Conservation (phyloP, 2,888 invertebrate genomes). For the Drosophila barbarae region DNA sequence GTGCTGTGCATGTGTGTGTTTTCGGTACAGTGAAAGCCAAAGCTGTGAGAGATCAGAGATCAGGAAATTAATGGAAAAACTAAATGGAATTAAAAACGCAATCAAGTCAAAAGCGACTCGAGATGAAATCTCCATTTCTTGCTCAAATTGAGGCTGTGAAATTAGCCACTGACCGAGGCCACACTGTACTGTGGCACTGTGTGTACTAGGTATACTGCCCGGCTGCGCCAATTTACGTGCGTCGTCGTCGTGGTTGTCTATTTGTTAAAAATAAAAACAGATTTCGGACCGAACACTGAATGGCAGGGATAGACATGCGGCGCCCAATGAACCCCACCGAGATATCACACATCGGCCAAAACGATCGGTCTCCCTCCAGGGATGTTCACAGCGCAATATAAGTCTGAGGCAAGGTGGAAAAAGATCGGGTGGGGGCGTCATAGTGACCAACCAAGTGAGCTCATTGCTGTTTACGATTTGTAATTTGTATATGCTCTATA, state of each 20-base stretch:
- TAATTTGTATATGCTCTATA: conserved; percentile 33
- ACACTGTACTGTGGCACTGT: conserved; percentile 50
- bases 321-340: conserved; percentile 39
- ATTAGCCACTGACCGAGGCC: conserved; percentile 16
- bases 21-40: conserved; percentile 32
- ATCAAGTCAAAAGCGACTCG: conserved; percentile 10
- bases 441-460: conserved; percentile 53
- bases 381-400: conserved; percentile 28
- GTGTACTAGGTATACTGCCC: conserved; percentile 53
- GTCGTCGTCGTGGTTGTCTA: conserved; percentile 62
- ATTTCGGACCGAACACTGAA: conserved; percentile 58
- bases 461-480: conserved; percentile 59
- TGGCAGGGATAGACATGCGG: conserved; percentile 8
- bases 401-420: conserved; percentile 51
- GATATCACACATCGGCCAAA: conserved; percentile 29
- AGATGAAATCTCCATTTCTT: conserved; percentile 7
- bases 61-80: conserved; percentile 12
- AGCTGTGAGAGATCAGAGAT: conserved; percentile 13
- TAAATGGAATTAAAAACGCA: conserved; percentile 19
- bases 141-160: neutral
- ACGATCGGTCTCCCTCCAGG: conserved; percentile 45
- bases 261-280: conserved; percentile 67
- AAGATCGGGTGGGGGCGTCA: conserved; percentile 24
- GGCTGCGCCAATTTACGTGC: conserved; percentile 67
- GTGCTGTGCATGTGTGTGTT: neutral